Conservation (phyloP, 2,797 vertebrate species). For the Emys orbicularis region DNA sequence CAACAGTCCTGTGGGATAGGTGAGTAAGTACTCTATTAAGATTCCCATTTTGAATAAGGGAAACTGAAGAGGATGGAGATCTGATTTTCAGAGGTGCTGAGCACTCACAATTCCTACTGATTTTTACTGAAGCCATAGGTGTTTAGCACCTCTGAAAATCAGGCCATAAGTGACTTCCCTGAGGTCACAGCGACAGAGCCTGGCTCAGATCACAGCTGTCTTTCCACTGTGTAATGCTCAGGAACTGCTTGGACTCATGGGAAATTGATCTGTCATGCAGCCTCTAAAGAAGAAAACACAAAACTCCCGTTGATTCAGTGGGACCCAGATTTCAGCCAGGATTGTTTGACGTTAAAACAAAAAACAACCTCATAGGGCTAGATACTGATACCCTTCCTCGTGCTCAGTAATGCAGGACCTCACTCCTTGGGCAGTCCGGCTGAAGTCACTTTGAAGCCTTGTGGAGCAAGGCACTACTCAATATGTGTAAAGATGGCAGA, state of each 20-base stretch:
- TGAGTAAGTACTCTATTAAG: background rate
- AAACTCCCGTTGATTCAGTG: rapidly evolving
- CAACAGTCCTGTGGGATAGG: background rate
- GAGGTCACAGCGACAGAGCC: background rate
- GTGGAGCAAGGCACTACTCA: background rate
- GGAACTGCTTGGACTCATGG: background rate
- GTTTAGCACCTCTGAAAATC: background rate
- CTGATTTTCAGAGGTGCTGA: background rate
- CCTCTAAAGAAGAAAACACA: background rate
- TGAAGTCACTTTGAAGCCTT: background rate
- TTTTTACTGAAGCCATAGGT: rapidly evolving
- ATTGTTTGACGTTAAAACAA: background rate
- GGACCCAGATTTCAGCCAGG: background rate
- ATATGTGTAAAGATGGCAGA: background rate
- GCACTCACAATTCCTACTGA: rapidly evolving
- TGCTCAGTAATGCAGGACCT: background rate
- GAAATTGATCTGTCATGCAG: background rate
- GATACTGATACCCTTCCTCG: background rate
- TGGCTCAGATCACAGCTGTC: background rate
- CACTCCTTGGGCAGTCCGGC: rapidly evolving
- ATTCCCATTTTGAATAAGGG: background rate
- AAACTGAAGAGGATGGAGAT: background rate
- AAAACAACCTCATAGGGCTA: background rate
- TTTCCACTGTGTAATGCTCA: background rate
- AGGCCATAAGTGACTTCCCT: rapidly evolving